Percentiles rank a stretch among this genome's conserved stretches.
Conservation (phyloP, 2,888 invertebrate genomes). For the Agrochola lota region DNA sequence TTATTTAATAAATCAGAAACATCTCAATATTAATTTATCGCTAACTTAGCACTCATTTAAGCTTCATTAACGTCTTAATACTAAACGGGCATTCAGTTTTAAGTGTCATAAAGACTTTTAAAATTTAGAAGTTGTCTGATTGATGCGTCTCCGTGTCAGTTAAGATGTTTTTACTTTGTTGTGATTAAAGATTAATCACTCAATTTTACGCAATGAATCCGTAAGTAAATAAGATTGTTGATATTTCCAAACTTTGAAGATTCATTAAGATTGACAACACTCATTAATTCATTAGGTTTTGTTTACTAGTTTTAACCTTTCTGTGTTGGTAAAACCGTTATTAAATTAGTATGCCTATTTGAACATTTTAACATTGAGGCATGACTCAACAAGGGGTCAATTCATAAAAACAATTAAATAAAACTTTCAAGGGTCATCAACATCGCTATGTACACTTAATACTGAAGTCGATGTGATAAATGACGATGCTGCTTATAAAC, state of each 20-base stretch:
- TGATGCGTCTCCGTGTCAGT: slow-evolving; percentile 9
- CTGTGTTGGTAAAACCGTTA: background rate
- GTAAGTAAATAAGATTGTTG: background rate
- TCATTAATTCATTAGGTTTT: slow-evolving; percentile 18
- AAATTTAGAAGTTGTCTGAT: slow-evolving; percentile 10
- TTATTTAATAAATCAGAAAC: slow-evolving; percentile 50
- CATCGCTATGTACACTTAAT: slow-evolving; percentile 38
- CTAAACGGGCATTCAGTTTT: slow-evolving; percentile 24
- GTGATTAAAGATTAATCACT: slow-evolving; percentile 4
- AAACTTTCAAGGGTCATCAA: slow-evolving; percentile 49
- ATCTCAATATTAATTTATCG: slow-evolving; percentile 3
- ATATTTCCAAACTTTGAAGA: background rate
- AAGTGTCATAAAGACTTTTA: slow-evolving; percentile 17
- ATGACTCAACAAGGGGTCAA: slow-evolving; percentile 18
- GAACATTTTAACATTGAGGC: background rate
- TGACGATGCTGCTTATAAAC: slow-evolving; percentile 40
- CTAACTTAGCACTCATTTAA: slow-evolving; percentile 28
- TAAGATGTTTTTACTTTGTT: slow-evolving; percentile 5
- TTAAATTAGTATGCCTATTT: slow-evolving; percentile 27
- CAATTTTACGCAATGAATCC: slow-evolving; percentile 7
- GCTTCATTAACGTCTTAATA: slow-evolving; percentile 15
- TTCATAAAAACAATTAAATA: slow-evolving; percentile 34
- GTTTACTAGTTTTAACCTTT: background rate
- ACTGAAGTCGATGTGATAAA: slow-evolving; percentile 50
- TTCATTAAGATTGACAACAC: background rate